A percentile compares a stretch with the other conserved stretches of the same genome.
These are phyloP conservation scores for Ornithoptera priamus DNA, from an alignment of 2,888 invertebrate species.

Conservation along the genomic window DNA sequence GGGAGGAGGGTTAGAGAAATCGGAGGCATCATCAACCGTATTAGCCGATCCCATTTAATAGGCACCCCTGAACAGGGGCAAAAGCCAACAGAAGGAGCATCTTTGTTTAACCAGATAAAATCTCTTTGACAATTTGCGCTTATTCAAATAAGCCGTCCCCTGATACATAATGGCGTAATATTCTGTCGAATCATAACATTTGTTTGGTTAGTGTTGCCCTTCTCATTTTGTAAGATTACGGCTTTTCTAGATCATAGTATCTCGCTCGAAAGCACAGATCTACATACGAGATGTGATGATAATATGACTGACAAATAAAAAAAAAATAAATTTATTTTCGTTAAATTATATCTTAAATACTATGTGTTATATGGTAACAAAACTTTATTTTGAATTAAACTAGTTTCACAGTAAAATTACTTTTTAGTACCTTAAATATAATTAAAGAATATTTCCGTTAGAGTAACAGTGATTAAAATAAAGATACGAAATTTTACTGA, in stretches of 20 bases:
- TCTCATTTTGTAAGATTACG: conserved; percentile 35
- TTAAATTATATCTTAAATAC: too few relatives aligned
- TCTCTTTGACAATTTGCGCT: conserved; percentile 80
- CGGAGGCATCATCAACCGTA: conserved; percentile 73
- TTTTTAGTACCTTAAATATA: too few relatives aligned
- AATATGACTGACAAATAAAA: too few relatives aligned
- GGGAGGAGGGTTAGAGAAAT: conserved; percentile 64
- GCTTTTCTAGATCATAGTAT: conserved; percentile 28
- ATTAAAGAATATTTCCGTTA: too few relatives aligned
- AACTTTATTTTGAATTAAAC: too few relatives aligned
- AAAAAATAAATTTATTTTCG: too few relatives aligned
- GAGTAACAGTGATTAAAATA: too few relatives aligned
- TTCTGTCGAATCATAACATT: conserved; percentile 54
- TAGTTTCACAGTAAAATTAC: too few relatives aligned
- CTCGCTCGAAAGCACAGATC: conserved; percentile 34
- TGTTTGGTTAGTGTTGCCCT: conserved; percentile 31
- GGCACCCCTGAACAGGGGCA: conserved; percentile 62
- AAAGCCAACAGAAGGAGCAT: conserved; percentile 74
- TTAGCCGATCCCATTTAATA: conserved; percentile 76
- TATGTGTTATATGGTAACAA: too few relatives aligned
- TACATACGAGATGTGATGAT: not conserved
- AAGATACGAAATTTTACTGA: too few relatives aligned
- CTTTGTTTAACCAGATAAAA: conserved; percentile 79
- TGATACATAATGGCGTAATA: conserved; percentile 70
- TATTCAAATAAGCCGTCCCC: conserved; percentile 76